Evolutionary conservation across 1,140 invertebrate species (phyloP).

Genomic region (Apolygus lucorum): DNA sequence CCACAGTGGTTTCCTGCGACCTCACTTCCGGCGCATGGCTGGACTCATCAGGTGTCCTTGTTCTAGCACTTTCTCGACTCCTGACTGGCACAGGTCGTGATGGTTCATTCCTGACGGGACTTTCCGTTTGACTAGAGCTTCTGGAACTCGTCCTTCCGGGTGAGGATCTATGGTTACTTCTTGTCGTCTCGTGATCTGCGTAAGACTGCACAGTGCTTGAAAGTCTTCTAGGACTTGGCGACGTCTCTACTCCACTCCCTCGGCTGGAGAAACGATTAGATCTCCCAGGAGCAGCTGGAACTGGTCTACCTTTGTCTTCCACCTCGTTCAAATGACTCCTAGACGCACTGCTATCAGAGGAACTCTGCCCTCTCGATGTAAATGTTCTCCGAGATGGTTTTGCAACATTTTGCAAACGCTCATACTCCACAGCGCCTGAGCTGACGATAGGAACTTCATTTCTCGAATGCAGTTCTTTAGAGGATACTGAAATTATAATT

Average conservation of each 20-base stretch:
- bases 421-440: conserved; percentile 1
- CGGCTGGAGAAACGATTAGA: neutral
- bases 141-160: neutral
- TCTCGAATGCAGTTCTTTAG: neutral
- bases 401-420: neutral
- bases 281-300: neutral
- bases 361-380: neutral
- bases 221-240: neutral
- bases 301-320: neutral
- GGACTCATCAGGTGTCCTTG: neutral
- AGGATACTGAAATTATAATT: neutral
- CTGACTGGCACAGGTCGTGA: neutral
- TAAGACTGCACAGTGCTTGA: too few relatives aligned
- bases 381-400: neutral
- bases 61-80: neutral
- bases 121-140: conserved; percentile 11
- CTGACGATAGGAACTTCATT: neutral
- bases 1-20: neutral
- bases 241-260: neutral
- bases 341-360: neutral
- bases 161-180: too few relatives aligned
- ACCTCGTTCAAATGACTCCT: neutral
- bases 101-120: neutral
- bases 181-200: neutral
- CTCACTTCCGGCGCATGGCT: too few relatives aligned